These are phyloP conservation scores for Siniperca obscura DNA, from an alignment of 2,797 vertebrate species.

Conservation along the genomic window DNA sequence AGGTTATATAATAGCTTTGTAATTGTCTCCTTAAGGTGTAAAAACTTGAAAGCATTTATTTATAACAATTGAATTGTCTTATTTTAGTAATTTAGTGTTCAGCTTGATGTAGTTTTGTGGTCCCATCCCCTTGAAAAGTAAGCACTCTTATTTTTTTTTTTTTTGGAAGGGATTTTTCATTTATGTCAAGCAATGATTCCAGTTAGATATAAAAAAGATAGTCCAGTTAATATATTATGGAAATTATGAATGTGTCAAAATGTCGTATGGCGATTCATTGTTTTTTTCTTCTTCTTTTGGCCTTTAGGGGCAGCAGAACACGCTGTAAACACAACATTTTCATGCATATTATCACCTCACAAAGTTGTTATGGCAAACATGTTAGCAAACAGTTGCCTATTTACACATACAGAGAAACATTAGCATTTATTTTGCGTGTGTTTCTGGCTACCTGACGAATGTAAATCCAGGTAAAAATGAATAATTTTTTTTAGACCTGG, in stretches of 20 bases:
- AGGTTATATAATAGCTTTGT: slow-evolving; percentile 20
- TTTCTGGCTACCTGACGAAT: too few species aligned
- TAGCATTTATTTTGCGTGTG: too few species aligned
- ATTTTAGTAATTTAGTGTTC: neutral
- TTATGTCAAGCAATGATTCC: neutral
- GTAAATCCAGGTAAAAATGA: neutral
- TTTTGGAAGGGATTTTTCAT: neutral
- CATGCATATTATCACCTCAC: neutral
- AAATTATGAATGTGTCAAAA: neutral
- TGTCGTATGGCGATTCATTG: neutral
- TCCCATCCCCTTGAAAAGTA: neutral
- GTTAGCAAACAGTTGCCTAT: neutral
- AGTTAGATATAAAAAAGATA: neutral
- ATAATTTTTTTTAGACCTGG: neutral
- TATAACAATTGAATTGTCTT: slow-evolving; percentile 15
- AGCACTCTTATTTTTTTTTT: neutral
- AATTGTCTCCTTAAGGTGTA: slow-evolving; percentile 31
- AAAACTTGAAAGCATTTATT: slow-evolving; percentile 25
- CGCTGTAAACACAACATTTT: neutral
- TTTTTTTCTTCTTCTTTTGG: neutral
- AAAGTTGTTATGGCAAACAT: neutral
- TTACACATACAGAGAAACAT: neutral
- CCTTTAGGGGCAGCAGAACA: neutral
- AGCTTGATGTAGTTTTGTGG: neutral
- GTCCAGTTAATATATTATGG: neutral